Evolutionary conservation across 2,797 vertebrate genomes (phyloP).

Genomic region (Dendrocincla tyrannina): DNA sequence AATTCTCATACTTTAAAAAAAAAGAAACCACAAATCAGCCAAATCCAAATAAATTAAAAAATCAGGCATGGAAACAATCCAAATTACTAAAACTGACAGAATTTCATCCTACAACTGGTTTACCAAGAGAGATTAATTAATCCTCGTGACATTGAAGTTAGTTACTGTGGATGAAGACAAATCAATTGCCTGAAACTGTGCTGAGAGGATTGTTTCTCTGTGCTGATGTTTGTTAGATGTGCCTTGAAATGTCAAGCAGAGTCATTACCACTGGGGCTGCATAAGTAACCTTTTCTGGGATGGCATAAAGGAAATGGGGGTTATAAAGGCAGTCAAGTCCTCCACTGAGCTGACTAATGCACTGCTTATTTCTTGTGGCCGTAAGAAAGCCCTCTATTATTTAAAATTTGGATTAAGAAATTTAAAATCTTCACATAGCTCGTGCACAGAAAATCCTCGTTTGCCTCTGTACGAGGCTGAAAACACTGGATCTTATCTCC

Average conservation of each 20-base stretch:
- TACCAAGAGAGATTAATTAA: not conserved
- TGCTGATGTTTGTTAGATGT: slow-evolving; percentile 21
- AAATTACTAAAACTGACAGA: not conserved
- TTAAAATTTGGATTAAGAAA: not conserved
- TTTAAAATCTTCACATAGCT: not conserved
- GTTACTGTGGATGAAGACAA: not conserved
- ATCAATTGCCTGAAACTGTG: not conserved
- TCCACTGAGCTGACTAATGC: slow-evolving; percentile 5
- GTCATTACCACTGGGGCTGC: not conserved
- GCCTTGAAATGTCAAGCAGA: slow-evolving; percentile 46
- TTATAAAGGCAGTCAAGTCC: slow-evolving; percentile 20
- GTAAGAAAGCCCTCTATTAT: not conserved
- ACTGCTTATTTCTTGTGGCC: not conserved
- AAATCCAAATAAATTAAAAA: not conserved
- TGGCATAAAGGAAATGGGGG: not conserved
- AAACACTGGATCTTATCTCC: not conserved
- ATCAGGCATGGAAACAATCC: fast-evolving
- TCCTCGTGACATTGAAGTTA: not conserved
- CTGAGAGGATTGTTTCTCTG: not conserved
- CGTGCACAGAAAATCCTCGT: not conserved
- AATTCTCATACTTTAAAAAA: not conserved
- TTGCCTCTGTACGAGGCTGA: not conserved
- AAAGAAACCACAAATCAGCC: not conserved
- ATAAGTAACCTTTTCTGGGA: slow-evolving; percentile 18
- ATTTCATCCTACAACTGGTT: not conserved